Evolutionary conservation across 2,113 vertebrate species (phyloP), one percentile per base, ranked within the genome.

Genomic region (Sander vitreus): DNA sequence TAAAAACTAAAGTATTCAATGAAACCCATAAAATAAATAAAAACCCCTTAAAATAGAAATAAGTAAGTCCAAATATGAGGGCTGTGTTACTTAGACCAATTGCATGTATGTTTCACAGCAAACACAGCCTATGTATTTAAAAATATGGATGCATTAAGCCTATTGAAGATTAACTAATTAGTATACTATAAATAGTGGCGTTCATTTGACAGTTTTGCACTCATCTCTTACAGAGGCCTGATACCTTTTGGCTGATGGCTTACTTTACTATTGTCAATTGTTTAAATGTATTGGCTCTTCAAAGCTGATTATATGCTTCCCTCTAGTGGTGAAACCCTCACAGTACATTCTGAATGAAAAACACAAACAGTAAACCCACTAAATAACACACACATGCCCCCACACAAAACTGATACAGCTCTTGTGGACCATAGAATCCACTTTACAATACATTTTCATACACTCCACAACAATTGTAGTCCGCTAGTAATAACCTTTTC

Each of bases 261-360:
- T 10, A 13, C 10, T 51, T 78, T 23, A 13, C 1, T 15, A 30
- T 23, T 65, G 6, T 65, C 6, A 21, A 6, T 16, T 7, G 10
- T 19, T 15, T 21, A 0, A 27, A 13, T 3, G 0, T 0, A 50
- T 21, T 25, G 4, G 10, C 1, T 55, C 13, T 30, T 69, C 8
- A 66, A 53, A 75, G 62, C 6, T 76, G 14, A 48, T 55, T 72
- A 67, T 68, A 74, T 90, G 71, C 67, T 58, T 65, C 91, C 90
- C 89, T 89, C 91, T 91, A 78, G 88, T 86, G 92, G 76, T 66
- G 1, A 72, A 58, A 53, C 57, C 0, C 1, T 57, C 25, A 67
- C 72, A 86, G 1, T 82, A 50, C 88, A 78, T 1, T 25, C 25
- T 76, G 27, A 58, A 14, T 15, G 16, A 55, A 55, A 16, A 47